phyloP scores from a whole-genome alignment of 1,140 invertebrate genomes.

The Eriocheir sinensis region DNA sequence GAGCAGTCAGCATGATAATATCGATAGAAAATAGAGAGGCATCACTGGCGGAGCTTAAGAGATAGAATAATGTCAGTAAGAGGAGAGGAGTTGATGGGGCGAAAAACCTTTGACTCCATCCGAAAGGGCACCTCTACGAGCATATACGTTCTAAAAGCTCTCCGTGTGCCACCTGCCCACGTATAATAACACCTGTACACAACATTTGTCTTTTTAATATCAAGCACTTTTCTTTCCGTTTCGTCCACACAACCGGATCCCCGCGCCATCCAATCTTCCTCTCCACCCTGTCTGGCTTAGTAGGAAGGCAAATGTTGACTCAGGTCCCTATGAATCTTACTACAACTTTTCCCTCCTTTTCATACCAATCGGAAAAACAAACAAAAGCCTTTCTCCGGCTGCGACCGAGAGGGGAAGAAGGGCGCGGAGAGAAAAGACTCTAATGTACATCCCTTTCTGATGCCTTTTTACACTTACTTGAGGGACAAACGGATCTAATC shows the following conservation, averaged over 20 bases:
- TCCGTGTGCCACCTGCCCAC: too few relatives aligned
- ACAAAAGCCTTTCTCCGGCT: background rate
- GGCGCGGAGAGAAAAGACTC: too few relatives aligned
- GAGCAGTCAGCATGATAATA: too few relatives aligned
- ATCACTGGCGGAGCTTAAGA: too few relatives aligned
- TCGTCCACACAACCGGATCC: background rate
- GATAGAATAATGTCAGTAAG: too few relatives aligned
- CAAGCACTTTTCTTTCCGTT: background rate
- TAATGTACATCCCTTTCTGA: too few relatives aligned
- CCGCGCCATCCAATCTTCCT: background rate
- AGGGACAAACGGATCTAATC: background rate
- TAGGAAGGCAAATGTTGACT: background rate
- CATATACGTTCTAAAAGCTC: too few relatives aligned
- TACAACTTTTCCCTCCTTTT: background rate
- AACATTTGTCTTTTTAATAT: background rate
- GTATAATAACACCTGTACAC: background rate
- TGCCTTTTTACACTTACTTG: too few relatives aligned
- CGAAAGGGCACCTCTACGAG: too few relatives aligned
- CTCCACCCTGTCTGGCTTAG: background rate
- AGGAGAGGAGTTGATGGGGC: too few relatives aligned
- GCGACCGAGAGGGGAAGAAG: background rate
- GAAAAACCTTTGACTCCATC: too few relatives aligned
- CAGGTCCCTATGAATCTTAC: background rate
- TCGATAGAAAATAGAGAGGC: too few relatives aligned
- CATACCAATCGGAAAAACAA: background rate